A percentile compares a stretch with the other conserved stretches of the same genome.
Conservation (phyloP, 2,113 vertebrate genomes). For the Theropithecus gelada region DNA sequence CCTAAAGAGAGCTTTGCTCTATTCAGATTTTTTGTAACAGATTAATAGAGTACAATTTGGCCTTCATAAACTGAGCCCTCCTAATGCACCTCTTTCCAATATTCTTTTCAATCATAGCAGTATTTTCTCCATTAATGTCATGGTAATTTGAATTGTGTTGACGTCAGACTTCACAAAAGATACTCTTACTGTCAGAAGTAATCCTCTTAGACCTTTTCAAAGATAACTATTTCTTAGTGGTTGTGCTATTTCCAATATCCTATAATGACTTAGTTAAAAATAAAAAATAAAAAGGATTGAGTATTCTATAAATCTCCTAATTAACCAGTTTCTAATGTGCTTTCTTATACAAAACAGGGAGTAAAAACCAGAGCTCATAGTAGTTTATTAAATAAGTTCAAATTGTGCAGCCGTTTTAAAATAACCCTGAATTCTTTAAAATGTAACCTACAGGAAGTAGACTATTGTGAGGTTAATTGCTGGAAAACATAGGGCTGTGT, state of each 20-base stretch:
- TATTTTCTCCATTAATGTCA: slow-evolving; percentile 58
- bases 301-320: slow-evolving; percentile 6
- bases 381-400: slow-evolving; percentile 38
- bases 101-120: slow-evolving; percentile 56
- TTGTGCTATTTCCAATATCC: slow-evolving; percentile 28
- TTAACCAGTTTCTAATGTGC: slow-evolving; percentile 43
- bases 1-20: slow-evolving; percentile 51
- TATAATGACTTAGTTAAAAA: slow-evolving; percentile 35
- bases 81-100: slow-evolving; percentile 31
- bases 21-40: slow-evolving; percentile 42
- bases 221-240: slow-evolving; percentile 28
- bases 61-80: slow-evolving; percentile 63
- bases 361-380: not conserved
- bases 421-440: slow-evolving; percentile 31
- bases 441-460: slow-evolving; percentile 1
- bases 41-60: slow-evolving; percentile 63
- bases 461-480: not conserved
- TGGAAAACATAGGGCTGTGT: not conserved
- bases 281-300: slow-evolving; percentile 44
- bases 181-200: not conserved
- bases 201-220: slow-evolving; percentile 49
- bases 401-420: slow-evolving; percentile 41
- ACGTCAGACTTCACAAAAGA: slow-evolving; percentile 48
- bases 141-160: slow-evolving; percentile 62
- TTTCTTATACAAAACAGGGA: not conserved